phyloP scores from a whole-genome alignment of 92 coral and sea anemone species.

The Hydrozoanthus gracilis region DNA sequence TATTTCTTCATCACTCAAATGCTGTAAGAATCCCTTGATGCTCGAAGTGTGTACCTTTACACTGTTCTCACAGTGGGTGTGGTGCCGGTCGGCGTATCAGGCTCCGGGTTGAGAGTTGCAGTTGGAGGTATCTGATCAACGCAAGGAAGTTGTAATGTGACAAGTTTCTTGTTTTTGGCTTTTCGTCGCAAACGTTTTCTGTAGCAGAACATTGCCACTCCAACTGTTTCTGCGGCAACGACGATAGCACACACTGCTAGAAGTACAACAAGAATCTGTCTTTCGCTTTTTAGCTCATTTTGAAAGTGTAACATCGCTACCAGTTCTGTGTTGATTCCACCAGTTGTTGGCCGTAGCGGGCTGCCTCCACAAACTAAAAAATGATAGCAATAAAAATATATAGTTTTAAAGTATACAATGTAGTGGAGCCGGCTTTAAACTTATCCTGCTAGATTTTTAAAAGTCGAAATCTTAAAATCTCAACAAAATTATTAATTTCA shows the following conservation, averaged over 20 bases:
- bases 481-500: no score
- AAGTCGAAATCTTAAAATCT: no score
- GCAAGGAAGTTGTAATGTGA: slow-evolving; percentile 10
- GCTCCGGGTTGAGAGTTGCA: slow-evolving; percentile 62
- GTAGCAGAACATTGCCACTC: slow-evolving; percentile 65
- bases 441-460: no score
- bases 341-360: neutral
- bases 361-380: neutral
- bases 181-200: slow-evolving; percentile 56
- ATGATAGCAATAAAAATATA: neutral
- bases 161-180: slow-evolving; percentile 32
- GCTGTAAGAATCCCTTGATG: no score
- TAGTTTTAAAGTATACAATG: neutral
- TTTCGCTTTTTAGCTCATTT: slow-evolving; percentile 14
- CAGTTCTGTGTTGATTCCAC: neutral
- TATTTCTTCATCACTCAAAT: no score
- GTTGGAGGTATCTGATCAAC: slow-evolving; percentile 44
- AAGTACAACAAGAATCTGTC: slow-evolving; percentile 45
- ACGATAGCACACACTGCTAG: slow-evolving; percentile 58
- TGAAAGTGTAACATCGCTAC: neutral
- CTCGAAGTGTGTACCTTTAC: no score
- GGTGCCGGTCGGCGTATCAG: slow-evolving; percentile 70
- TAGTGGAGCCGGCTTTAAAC: no score
- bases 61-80: slow-evolving; percentile 64
- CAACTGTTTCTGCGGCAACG: slow-evolving; percentile 39